Percentiles rank a stretch among this genome's conserved stretches.
Conservation (phyloP, 2,888 invertebrate genomes). For the Andrena fulva region DNA sequence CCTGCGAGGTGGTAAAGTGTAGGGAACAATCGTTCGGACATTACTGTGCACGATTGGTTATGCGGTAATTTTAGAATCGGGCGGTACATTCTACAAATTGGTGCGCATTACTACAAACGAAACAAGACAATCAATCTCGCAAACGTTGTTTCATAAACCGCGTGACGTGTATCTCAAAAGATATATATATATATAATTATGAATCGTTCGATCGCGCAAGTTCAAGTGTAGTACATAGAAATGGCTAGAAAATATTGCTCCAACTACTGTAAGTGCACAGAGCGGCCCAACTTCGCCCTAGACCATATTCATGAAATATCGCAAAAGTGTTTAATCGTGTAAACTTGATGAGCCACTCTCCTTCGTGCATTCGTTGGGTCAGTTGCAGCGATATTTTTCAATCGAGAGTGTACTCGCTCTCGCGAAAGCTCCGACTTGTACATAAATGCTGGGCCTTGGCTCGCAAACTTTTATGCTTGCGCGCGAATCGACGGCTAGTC, state of each 20-base stretch:
- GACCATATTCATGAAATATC: too few relatives aligned
- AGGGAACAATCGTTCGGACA: background rate
- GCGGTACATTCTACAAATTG: background rate
- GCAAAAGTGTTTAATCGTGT: too few relatives aligned
- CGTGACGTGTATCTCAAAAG: background rate
- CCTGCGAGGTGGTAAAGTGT: background rate
- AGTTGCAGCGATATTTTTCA: slow-evolving; percentile 9
- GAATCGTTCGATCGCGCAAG: background rate
- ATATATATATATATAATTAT: background rate
- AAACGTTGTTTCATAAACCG: slow-evolving; percentile 59
- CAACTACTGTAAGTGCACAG: too few relatives aligned
- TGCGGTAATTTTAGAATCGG: background rate
- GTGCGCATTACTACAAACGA: slow-evolving; percentile 44
- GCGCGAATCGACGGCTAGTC: slow-evolving; percentile 2
- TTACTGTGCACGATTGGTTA: background rate
- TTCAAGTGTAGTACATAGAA: background rate
- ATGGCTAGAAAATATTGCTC: too few relatives aligned
- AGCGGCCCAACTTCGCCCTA: too few relatives aligned
- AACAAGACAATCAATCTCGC: slow-evolving; percentile 79
- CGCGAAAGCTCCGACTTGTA: background rate
- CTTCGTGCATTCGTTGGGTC: too few relatives aligned
- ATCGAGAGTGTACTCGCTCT: slow-evolving; percentile 14
- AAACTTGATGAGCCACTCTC: too few relatives aligned
- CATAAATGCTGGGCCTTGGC: too few relatives aligned
- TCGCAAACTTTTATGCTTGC: background rate